Evolutionary conservation across 1,140 invertebrate species (phyloP), one percentile per base, ranked within the genome.

Genomic region (Drosophila lacteicornis): DNA sequence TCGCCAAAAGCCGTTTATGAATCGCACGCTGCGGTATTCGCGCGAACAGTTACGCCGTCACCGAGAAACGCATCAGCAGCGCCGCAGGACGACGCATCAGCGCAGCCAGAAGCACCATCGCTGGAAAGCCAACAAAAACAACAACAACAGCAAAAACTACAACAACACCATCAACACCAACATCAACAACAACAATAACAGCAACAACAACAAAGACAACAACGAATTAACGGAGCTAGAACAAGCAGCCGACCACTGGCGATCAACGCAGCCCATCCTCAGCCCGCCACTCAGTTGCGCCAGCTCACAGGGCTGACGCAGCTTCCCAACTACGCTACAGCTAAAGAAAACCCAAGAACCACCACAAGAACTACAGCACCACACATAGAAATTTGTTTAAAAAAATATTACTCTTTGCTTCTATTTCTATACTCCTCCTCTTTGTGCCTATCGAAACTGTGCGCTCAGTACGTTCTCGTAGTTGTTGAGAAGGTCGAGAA

Each of bases 221-320:
- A 86, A 86, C 83, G 83, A 91, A 84, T 74, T 84, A 90, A 90
- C 85, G 85, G 84, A 88, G 84, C 84, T 87, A 88, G 73, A 66
- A 57, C 53, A 56, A 50, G 70, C 73, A 88, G 84, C 85, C 84
- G 81, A 88, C 84, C 84, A 88, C 84, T 88, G 78, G 81, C 85
- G 81, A 88, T 88, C 85, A 88, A 88, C 84, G 84, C 85, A 88
- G 84, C 84, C 70, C 84, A 88, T 88, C 84, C 84, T 88, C 84
- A 74, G 84, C 84, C 84, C 84, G 84, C 84, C 84, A 88, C 85
- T 84, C 85, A 88, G 47, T 67, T 88, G 78, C 84, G 84, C 85
- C 84, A 90, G 84, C 62, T 22, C 36, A 11, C 53, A 33, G 30
- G 62, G 61, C 81, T 90, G 84, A 88, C 84, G 84, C 84, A 88